These are phyloP conservation scores for Bombyx mandarina DNA, from an alignment of 1,140 invertebrate genomes.

Conservation along the genomic window DNA sequence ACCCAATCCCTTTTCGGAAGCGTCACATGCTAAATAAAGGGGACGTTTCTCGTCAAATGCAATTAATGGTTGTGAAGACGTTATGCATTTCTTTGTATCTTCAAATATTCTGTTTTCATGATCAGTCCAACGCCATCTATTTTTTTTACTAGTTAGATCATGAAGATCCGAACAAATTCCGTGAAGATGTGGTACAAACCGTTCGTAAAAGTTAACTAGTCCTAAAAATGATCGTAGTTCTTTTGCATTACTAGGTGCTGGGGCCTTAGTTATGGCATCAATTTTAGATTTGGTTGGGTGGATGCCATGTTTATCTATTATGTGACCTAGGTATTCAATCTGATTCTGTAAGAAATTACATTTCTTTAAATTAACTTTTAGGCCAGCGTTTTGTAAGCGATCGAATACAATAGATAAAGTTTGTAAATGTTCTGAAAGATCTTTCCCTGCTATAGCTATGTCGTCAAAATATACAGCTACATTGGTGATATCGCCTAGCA, in stretches of 20 bases:
- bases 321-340: too few species aligned
- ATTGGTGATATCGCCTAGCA: constrained; percentile 32
- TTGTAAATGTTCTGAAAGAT: constrained; percentile 1
- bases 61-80: constrained; percentile 6
- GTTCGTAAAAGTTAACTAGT: constrained; percentile 7
- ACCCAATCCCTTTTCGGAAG: constrained; percentile 13
- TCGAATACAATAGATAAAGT: constrained; percentile 6
- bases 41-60: constrained; percentile 11
- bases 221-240: constrained; percentile 11
- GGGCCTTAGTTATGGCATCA: constrained; percentile 3
- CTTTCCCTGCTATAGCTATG: constrained; percentile 29
- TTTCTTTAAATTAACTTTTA: constrained; percentile 9
- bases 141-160: neutral
- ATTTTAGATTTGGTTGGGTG: too few species aligned
- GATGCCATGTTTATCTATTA: too few species aligned
- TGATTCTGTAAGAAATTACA: too few species aligned
- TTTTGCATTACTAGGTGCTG: constrained; percentile 6
- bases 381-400: constrained; percentile 3
- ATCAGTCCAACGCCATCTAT: constrained; percentile 3
- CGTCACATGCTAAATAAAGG: constrained; percentile 12
- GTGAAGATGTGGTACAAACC: constrained; percentile 10
- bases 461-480: constrained; percentile 50
- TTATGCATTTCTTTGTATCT: constrained; percentile 5
- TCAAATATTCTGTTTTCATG: constrained; percentile 4
- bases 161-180: constrained; percentile 6